Base-by-base conservation (phyloP, 2,113 vertebrate species). In the Mesocricetus auratus region DNA sequence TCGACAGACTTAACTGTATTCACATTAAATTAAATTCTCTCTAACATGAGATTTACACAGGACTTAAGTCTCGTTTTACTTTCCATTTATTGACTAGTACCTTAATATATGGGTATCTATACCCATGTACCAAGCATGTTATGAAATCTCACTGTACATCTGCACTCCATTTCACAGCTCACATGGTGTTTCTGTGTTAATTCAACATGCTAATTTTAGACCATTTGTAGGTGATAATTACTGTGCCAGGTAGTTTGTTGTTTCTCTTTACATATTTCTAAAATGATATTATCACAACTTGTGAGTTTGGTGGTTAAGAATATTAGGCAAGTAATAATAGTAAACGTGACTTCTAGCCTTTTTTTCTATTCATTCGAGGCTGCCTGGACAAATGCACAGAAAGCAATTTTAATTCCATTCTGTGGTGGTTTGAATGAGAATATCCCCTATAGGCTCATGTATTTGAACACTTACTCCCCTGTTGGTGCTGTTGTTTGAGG, bases 171-270 rank as follows among this genome's bases (percentile, higher is more conserved):
- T 89, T 93, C 94, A 95, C 73, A 96, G 94, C 69, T 90, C 69
- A 95, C 74, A 95, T 77, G 87, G 83, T 95, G 56, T 94, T 94
- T 96, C 89, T 90, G 69, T 90, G 87, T 91, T 96, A 94, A 96
- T 94, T 95, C 93, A 93, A 60, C 36, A 91, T 90, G 83, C 78
- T 95, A 71, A 96, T 94, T 96, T 96, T 86, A 96, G 95, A 68
- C 77, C 77, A 94, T 69, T 39, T 88, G 90, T 74, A 97, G 92
- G 93, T 97, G 94, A 95, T 94, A 96, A 96, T n/a, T 93, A 74
- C 93, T 94, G 2, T 66, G 75, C 77, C 50, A 91, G 78, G 74
- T 94, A 81, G 74, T 45, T 75, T 92, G 94, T 79, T 89, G 78
- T 87, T 95, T 78, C 58, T 87, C 33, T 91, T 89, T 95, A 94